Evolutionary conservation across 2,888 invertebrate species (phyloP), one percentile per base, ranked within the genome.

Genomic region (Barypeithes pellucidus): DNA sequence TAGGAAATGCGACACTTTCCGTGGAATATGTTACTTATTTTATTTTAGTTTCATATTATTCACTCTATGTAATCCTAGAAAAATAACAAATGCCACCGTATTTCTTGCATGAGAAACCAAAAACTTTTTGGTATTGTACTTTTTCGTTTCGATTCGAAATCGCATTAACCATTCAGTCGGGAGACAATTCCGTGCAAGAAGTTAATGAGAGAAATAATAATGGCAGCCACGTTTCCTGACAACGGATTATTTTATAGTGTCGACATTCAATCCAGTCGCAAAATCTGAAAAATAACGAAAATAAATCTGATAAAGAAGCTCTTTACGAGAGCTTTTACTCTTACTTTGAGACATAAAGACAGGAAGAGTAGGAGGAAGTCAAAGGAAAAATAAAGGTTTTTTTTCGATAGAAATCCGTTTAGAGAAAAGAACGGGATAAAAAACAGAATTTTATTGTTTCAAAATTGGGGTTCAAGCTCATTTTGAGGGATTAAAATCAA

Each of bases 1-100:
- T 60, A 24, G 41, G 43, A 60, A 60, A 62, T 59, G 65, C 45
- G 67, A 69, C 73, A 73, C 54, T 69, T 57, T 69, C 33, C 24
- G 52, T 60, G 60, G 60, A 69, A 73, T 68, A 65, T 68, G 69
- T 73, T 65, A 65, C 65, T 24, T n/a, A 16, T 43, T 43, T 43
- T 43, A 43, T 43, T 43, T 43, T 16, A 16, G 43, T 5, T 4
- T 16, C 16, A 7, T 12, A n/a, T 8, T 8, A 43, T 43, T 43
- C 7, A 16, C 7, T n/a, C 16, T 43, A n/a, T n/a, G n/a, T 43
- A 43, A 43, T 43, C 3, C 16, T 16, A 43, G 43, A n/a, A 43
- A 14, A 43, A 43, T n/a, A 39, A n/a, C n/a, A 12, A 39, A 39
- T 39, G n/a, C 12, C 33, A 9, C 2, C 36, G 9, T 36, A 36